Evolutionary conservation across 2,888 invertebrate genomes (phyloP).

Genomic region (Hypomecis punctinalis): DNA sequence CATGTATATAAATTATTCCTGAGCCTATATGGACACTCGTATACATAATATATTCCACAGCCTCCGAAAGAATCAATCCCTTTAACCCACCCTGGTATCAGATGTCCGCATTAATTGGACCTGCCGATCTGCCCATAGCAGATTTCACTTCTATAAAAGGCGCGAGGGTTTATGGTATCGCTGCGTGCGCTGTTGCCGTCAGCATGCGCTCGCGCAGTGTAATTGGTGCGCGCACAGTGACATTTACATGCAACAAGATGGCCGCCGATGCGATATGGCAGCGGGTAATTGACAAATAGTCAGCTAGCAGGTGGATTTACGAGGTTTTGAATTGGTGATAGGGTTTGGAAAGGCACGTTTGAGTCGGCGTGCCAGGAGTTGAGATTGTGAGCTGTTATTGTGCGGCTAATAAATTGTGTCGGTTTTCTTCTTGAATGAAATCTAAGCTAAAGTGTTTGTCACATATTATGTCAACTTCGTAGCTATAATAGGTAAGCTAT

Average conservation of each 20-base stretch:
- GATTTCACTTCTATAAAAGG: conserved; percentile 82
- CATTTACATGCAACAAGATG: conserved; percentile 82
- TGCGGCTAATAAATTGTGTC: no score
- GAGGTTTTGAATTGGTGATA: conserved; percentile 25
- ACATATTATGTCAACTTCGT: no score
- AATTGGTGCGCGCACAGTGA: conserved; percentile 82
- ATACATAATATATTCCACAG: background rate
- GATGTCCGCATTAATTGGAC: conserved; percentile 80
- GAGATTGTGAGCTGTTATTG: no score
- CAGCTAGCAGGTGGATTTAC: conserved; percentile 42
- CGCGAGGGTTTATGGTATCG: conserved; percentile 80
- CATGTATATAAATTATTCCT: background rate
- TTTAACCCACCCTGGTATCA: conserved; percentile 58
- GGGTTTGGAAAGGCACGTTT: background rate
- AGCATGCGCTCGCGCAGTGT: conserved; percentile 77
- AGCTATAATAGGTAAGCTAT: no score
- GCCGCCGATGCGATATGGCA: conserved; percentile 73
- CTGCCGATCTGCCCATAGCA: conserved; percentile 66
- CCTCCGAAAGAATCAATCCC: conserved; percentile 35
- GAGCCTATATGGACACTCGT: background rate
- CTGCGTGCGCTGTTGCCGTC: conserved; percentile 76
- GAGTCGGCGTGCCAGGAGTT: conserved; percentile 21
- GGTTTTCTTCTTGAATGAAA: conserved; percentile 40
- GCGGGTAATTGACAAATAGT: conserved; percentile 81
- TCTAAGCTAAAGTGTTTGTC: background rate